Base-by-base conservation (phyloP, 2,888 invertebrate genomes). In the Anagyrus pseudococci region DNA sequence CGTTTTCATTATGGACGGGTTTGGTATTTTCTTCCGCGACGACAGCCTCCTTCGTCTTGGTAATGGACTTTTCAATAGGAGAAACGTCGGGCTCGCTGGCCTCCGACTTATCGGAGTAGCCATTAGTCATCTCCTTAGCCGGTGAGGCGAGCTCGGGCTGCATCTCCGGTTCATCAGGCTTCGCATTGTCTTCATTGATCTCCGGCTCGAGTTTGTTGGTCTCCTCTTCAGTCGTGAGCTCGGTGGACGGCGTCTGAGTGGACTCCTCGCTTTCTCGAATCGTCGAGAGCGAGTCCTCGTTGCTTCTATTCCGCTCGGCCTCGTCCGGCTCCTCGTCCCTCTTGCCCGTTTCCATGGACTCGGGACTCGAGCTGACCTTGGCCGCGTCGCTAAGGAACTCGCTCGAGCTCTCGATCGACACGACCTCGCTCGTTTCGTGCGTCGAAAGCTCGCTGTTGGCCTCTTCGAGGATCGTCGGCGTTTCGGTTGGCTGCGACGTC, bases 311-410 rank as follows among this genome's bases (percentile, higher is more conserved):
- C 66, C 44, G 40, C 49, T 26, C 41, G 10, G 41, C 8, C 23
- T 67, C 62, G 20, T 67, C 65, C 15, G 41, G 8, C 25, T 67
- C 62, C 20, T 67, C 65, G 4, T 68, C 68, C 19, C 69, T 72
- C 22, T 62, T 70, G 29, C 29, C 19, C 13, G 23, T 57, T 15
- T 75, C 64, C 29, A 70, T 60, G 1, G 73, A 73, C 22, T 73
- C 73, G 0, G 69, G 69, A 66, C 71, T 72, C 1, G 72, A 71
- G 33, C 69, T 72, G 53, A 37, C 33, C 8, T 71, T 88, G 71
- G 86, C 87, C 68, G 87, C 85, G 77, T 88, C 86, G 83, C 87
- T 88, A 74, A 87, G 88, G 62, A 84, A 75, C 67, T 85, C 85
- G 72, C 83, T 84, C 67, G 85, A 83, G 74, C 84, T 83, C 62